These are phyloP conservation scores for Cataglyphis rosenhaueri DNA, from an alignment of 2,888 invertebrate species.

Conservation along the genomic window DNA sequence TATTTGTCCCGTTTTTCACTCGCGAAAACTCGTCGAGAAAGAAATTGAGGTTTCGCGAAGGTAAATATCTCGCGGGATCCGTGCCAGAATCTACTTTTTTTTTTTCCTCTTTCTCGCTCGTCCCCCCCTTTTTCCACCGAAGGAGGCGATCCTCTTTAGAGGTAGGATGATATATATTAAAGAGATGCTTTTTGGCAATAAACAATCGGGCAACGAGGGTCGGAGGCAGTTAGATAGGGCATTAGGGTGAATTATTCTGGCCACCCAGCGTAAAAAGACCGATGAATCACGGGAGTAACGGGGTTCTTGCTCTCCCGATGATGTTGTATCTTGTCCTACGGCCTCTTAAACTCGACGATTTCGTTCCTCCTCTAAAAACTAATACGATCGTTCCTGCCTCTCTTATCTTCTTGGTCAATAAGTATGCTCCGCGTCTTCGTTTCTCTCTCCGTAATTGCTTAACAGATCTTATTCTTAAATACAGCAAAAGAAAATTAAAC, in stretches of 20 bases:
- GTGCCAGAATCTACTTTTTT: constrained; percentile 22
- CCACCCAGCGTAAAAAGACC: constrained; percentile 81
- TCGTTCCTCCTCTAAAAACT: constrained; percentile 35
- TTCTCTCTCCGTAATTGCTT: neutral
- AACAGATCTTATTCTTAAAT: neutral
- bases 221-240: constrained; percentile 83
- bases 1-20: constrained; percentile 39
- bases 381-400: constrained; percentile 16
- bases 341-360: constrained; percentile 67
- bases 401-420: neutral
- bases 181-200: constrained; percentile 80
- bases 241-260: constrained; percentile 85
- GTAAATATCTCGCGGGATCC: constrained; percentile 24
- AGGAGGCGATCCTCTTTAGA: constrained; percentile 55
- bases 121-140: constrained; percentile 20
- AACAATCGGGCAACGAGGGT: constrained; percentile 78
- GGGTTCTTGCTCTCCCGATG: constrained; percentile 71
- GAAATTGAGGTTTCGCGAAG: constrained; percentile 48
- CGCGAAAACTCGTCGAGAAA: constrained; percentile 25
- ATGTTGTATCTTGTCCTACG: constrained; percentile 76
- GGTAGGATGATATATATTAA: constrained; percentile 72
- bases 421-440: neutral
- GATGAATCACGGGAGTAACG: constrained; percentile 83
- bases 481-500: neutral
- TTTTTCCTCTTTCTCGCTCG: constrained; percentile 3